These are phyloP conservation scores for Caenorhabditis briggsae DNA, from an alignment of 1,140 invertebrate species.

Conservation along the genomic window DNA sequence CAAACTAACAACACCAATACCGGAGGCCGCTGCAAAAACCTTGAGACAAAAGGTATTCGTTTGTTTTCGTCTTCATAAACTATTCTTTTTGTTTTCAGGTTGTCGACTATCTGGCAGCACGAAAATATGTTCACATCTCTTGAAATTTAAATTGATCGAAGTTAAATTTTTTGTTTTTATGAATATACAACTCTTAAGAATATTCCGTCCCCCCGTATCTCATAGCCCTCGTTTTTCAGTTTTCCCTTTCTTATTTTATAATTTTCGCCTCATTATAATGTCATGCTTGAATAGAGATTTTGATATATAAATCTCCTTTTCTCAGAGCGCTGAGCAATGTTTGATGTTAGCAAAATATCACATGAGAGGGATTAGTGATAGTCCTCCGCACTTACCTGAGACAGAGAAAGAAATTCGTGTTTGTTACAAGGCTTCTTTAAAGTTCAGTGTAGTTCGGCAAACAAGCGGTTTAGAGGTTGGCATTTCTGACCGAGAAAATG, in stretches of 20 bases:
- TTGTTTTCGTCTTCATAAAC: not conserved
- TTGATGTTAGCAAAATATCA: too few relatives aligned
- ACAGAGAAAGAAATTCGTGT: not conserved
- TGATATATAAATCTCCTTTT: too few relatives aligned
- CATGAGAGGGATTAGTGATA: too few relatives aligned
- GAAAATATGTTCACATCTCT: slow-evolving; percentile 39
- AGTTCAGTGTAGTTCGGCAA: slow-evolving; percentile 15
- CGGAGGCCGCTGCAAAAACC: slow-evolving; percentile 10
- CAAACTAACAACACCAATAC: slow-evolving; percentile 6
- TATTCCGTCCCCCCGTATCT: not conserved
- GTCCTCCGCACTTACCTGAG: not conserved
- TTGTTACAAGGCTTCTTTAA: not conserved
- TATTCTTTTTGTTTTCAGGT: not conserved
- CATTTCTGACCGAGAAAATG: slow-evolving; percentile 27
- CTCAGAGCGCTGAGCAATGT: too few relatives aligned
- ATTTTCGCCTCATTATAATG: slow-evolving; percentile 1
- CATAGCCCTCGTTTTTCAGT: not conserved
- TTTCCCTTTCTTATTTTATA: not conserved
- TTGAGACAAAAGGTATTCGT: slow-evolving; percentile 33
- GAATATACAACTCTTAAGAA: too few relatives aligned
- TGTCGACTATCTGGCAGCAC: slow-evolving; percentile 13
- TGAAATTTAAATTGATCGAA: not conserved
- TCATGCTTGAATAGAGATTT: not conserved
- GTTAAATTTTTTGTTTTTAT: not conserved
- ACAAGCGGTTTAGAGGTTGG: not conserved